Conservation (phyloP, 2,113 vertebrate species). For the Mastomys natalensis region DNA sequence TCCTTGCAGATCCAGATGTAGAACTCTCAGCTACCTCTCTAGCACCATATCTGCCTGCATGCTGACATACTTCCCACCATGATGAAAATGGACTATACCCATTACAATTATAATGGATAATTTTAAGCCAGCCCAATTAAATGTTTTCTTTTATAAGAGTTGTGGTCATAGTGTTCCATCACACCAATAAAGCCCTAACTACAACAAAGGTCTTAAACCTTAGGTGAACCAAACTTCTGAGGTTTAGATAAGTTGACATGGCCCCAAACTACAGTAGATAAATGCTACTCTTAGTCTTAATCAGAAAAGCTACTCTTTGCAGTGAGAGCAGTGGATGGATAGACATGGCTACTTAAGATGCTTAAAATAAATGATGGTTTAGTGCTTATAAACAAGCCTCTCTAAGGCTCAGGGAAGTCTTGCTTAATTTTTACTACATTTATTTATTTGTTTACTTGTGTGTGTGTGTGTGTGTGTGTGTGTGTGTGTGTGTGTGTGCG, state of each 20-base stretch:
- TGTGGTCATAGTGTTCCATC: too few species aligned
- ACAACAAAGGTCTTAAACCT: not conserved
- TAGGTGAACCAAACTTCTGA: not conserved
- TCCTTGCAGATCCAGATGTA: too few species aligned
- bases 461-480: too few species aligned
- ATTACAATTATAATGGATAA: too few species aligned
- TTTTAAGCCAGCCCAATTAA: too few species aligned
- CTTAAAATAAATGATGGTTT: not conserved
- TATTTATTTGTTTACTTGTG: not conserved
- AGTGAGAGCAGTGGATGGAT: not conserved
- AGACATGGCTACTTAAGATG: not conserved
- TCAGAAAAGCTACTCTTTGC: not conserved
- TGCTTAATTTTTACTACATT: not conserved
- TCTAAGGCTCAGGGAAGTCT: not conserved
- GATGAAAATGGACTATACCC: too few species aligned
- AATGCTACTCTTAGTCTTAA: not conserved
- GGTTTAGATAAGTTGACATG: not conserved
- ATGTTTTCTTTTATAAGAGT: too few species aligned
- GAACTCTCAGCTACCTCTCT: too few species aligned
- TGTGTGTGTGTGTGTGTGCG: not conserved
- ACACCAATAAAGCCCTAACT: too few species aligned
- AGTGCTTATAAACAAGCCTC: not conserved
- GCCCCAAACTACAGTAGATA: not conserved
- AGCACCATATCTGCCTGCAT: too few species aligned
- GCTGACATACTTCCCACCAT: too few species aligned